phyloP scores from a whole-genome alignment of 2,888 invertebrate genomes.

The Diaphora mendica region DNA sequence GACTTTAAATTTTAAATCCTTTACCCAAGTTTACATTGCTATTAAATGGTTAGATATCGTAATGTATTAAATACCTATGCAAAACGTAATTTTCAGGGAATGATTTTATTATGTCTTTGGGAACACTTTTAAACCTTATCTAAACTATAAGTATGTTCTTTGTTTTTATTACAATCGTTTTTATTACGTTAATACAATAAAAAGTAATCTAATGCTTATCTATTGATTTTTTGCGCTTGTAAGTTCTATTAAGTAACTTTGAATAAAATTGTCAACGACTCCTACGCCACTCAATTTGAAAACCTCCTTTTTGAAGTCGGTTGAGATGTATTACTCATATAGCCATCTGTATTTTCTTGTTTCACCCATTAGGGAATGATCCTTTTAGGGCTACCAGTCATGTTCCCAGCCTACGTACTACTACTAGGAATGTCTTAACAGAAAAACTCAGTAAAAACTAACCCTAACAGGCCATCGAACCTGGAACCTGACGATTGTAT shows the following conservation, averaged over 20 bases:
- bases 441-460: not conserved
- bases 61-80: not conserved
- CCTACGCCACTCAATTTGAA: no score
- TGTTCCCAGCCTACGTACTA: not conserved
- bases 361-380: not conserved
- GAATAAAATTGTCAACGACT: no score
- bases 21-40: not conserved
- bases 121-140: not conserved
- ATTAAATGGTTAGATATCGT: not conserved
- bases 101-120: not conserved
- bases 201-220: not conserved
- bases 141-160: not conserved
- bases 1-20: not conserved
- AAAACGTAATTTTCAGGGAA: not conserved
- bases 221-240: not conserved
- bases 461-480: not conserved
- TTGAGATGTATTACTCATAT: not conserved
- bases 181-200: not conserved
- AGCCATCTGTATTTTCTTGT: not conserved
- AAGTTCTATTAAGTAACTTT: not conserved
- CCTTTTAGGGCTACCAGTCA: not conserved
- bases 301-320: not conserved
- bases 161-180: not conserved
- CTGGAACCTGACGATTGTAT: not conserved
- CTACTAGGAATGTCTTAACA: not conserved